Percentiles rank a stretch among this genome's conserved stretches.
These are phyloP conservation scores for Acrocyrtus sp. DNA, from an alignment of 2,888 invertebrate species.

Conservation along the genomic window DNA sequence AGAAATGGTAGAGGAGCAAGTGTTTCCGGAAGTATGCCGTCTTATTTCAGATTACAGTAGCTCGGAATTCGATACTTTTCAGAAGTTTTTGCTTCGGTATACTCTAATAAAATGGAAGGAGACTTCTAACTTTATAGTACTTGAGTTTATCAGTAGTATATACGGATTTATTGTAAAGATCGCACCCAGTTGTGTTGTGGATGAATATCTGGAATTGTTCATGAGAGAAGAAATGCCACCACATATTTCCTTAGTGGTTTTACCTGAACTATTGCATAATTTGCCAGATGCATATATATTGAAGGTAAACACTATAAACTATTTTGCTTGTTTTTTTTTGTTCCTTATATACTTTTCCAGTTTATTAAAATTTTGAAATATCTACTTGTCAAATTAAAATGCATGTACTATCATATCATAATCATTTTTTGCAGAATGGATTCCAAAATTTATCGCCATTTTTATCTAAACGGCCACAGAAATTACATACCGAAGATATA, in stretches of 20 bases:
- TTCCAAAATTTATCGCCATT: no score
- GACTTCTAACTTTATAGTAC: constrained; percentile 13
- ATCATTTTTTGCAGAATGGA: no score
- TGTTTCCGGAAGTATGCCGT: constrained; percentile 25
- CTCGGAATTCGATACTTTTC: constrained; percentile 28
- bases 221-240: constrained; percentile 16
- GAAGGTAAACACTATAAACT: no score
- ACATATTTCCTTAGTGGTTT: constrained; percentile 17
- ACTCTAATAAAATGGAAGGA: constrained; percentile 17
- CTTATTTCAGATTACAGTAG: constrained; percentile 11
- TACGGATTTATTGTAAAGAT: constrained; percentile 42
- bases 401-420: no score
- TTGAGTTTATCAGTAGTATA: constrained; percentile 29
- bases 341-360: no score
- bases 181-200: constrained; percentile 10
- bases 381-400: no score
- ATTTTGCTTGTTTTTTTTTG: no score
- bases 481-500: no score
- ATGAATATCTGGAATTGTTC: constrained; percentile 27
- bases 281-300: no score
- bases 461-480: no score
- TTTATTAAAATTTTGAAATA: no score
- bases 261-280: constrained; percentile 22
- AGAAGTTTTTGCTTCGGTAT: constrained; percentile 12
- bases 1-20: constrained; percentile 17